Conservation (phyloP, 2,797 vertebrate genomes). For the Chaetodon trifasciatus region DNA sequence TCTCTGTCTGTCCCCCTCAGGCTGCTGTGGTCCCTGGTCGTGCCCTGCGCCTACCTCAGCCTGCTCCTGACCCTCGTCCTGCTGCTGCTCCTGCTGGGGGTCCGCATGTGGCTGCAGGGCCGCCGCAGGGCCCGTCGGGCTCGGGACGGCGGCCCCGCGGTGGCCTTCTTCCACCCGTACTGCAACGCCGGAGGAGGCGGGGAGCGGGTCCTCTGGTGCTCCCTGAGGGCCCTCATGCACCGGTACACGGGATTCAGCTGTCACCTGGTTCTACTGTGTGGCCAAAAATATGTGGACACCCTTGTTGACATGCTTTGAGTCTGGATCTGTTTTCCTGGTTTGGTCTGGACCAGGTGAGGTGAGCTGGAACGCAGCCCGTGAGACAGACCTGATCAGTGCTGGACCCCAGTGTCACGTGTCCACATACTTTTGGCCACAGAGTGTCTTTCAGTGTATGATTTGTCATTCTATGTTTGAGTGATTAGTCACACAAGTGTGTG, state of each 20-base stretch:
- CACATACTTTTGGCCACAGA: background rate
- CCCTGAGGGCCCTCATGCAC: slow-evolving; percentile 92
- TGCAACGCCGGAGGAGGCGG: slow-evolving; percentile 97
- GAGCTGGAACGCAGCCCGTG: too few species aligned
- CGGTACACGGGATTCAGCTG: slow-evolving; percentile 79
- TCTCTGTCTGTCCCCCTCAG: slow-evolving; percentile 74
- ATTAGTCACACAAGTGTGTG: too few species aligned
- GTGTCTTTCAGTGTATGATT: too few species aligned
- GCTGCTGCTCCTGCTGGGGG: slow-evolving; percentile 82
- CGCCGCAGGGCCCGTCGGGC: slow-evolving; percentile 78
- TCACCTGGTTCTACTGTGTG: too few species aligned
- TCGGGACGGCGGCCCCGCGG: slow-evolving; percentile 80
- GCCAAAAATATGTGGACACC: too few species aligned
- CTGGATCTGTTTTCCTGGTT: too few species aligned
- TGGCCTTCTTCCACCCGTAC: slow-evolving; percentile 98
- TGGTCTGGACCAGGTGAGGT: too few species aligned
- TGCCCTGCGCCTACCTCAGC: slow-evolving; percentile 88
- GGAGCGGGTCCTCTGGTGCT: slow-evolving; percentile 97
- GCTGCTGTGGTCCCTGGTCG: slow-evolving; percentile 88
- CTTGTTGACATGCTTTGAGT: too few species aligned
- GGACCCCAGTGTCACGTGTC: background rate
- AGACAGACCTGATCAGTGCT: too few species aligned
- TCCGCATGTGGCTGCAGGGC: slow-evolving; percentile 86
- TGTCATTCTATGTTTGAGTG: too few species aligned
- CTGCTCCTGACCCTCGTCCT: slow-evolving; percentile 89